Conservation (phyloP, 1,140 invertebrate species). For the Cherax destructor region DNA sequence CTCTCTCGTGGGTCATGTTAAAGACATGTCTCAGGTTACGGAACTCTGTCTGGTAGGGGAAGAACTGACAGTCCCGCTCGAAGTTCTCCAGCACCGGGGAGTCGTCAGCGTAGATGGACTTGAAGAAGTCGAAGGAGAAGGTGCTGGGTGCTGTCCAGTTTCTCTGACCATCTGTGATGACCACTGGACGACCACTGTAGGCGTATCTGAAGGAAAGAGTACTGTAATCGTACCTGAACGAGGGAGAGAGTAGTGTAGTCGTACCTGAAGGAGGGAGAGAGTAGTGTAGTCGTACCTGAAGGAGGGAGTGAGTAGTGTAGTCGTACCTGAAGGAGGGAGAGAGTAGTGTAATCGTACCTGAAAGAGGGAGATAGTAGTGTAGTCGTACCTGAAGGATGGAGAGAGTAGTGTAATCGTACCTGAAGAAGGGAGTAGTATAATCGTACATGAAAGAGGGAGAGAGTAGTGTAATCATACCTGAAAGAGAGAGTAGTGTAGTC, state of each 20-base stretch:
- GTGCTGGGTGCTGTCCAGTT: conserved; percentile 84
- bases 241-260: background rate
- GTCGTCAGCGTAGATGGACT: conserved; percentile 79
- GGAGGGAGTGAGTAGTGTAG: background rate
- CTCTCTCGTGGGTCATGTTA: conserved; percentile 83
- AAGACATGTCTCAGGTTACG: conserved; percentile 85
- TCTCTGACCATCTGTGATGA: conserved; percentile 86
- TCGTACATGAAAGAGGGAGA: background rate
- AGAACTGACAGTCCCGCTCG: conserved; percentile 74
- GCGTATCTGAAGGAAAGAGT: conserved; percentile 82
- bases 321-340: background rate
- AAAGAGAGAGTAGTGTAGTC: too few species aligned
- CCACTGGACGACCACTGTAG: conserved; percentile 86
- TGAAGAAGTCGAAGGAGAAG: conserved; percentile 58
- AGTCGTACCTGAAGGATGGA: background rate
- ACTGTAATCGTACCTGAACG: too few species aligned
- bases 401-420: background rate
- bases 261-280: background rate
- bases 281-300: background rate
- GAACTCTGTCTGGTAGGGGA: conserved; percentile 93
- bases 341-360: background rate
- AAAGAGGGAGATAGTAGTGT: background rate
- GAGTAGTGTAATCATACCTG: too few species aligned
- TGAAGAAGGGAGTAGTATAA: background rate
- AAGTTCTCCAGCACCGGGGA: conserved; percentile 51